Evolutionary conservation across 2,113 vertebrate species (phyloP), one percentile per base, ranked within the genome.

Genomic region (Pundamilia nyererei): DNA sequence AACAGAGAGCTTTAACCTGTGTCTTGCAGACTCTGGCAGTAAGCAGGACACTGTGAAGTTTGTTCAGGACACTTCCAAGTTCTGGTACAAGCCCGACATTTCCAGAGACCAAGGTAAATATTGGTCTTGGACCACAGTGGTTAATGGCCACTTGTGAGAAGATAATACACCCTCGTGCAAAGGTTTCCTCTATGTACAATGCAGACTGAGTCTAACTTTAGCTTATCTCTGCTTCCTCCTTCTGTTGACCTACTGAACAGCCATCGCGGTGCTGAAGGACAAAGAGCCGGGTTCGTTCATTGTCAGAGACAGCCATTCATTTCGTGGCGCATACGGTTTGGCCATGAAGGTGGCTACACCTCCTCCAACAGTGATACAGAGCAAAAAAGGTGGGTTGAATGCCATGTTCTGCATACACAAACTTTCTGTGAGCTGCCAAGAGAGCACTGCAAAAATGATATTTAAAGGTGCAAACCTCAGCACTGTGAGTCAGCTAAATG

Each of bases 71-170:
- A 99, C 98, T 2, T 98, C 98, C 79, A 99, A 97, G 93, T 99
- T 98, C 95, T 99, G 98, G 98, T 99, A 99, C 95, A 99, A 99
- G 93, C 97, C 98, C 9, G 98, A 99, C 92, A 99, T 99, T 93
- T 99, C 98, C 82, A 96, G 98, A 95, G 98, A 99, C 87, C 98
- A 99, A 97, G 98, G 98, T 99, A 97, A 96, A 93, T 89, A 93
- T 93, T 93, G 75, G 33, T 56, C 12, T 86, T 90, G 79, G 89
- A 88, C 65, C 58, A 21, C 21, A 54, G 58, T 51, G 58, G 29
- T 54, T 17, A 29, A 68, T 81, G 31, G 83, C 31, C 33, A 5
- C 82, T 62, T 83, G 58, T 68, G 81, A 40, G 58, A 80, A 15
- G 47, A 92, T 84, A 90, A 86, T 29, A 29, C 45, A 9, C 17